A percentile compares a stretch with the other conserved stretches of the same genome.
Conservation (phyloP, 2,797 vertebrate genomes). For the Potorous gilbertii region DNA sequence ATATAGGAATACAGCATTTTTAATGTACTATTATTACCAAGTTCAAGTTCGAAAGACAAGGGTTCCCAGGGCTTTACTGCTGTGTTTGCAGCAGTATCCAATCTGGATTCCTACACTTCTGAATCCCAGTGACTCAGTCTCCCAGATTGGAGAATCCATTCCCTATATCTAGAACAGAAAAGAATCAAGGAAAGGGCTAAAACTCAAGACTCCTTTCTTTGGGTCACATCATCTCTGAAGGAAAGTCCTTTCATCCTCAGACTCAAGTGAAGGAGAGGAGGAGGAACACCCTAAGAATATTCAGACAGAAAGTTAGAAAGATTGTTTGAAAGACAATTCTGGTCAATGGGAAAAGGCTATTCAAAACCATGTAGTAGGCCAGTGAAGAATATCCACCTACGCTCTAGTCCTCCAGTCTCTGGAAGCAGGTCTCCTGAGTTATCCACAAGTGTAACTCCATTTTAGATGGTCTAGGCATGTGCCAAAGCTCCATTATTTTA, state of each 20-base stretch:
- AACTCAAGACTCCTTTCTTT: neutral
- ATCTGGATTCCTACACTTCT: neutral
- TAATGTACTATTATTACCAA: neutral
- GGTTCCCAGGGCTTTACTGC: neutral
- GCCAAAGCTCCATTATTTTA: neutral
- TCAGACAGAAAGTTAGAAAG: neutral
- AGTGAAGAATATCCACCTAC: neutral
- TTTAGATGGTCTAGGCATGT: neutral
- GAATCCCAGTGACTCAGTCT: neutral
- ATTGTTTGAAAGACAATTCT: neutral
- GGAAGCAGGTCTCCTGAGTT: neutral
- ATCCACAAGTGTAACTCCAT: neutral
- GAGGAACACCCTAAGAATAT: neutral
- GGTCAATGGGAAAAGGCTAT: neutral
- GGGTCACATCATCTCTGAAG: neutral
- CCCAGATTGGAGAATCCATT: neutral
- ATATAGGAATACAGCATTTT: neutral
- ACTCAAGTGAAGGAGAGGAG: neutral
- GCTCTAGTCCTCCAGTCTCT: neutral
- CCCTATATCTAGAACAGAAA: neutral
- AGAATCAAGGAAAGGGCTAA: neutral
- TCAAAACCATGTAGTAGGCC: neutral
- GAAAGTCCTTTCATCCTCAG: neutral
- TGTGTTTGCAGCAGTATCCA: neutral
- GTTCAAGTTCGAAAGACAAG: neutral